Evolutionary conservation across 2,113 vertebrate genomes (phyloP), one percentile per base, ranked within the genome.

Genomic region (Sorex fumeus): DNA sequence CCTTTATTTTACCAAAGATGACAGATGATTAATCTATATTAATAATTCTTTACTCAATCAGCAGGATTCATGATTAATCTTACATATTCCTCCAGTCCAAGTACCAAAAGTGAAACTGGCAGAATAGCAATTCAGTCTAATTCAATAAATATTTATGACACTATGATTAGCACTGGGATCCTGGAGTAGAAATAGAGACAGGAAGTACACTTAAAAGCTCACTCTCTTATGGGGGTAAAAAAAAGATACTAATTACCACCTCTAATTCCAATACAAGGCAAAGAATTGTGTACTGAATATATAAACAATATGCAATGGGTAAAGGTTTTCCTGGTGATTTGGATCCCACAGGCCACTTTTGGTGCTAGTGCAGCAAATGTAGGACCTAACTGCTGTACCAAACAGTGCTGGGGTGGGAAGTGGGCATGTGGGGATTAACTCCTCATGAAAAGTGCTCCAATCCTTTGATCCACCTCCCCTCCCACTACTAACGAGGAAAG

Each of bases 1-100:
- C 70, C 75, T 77, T 79, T 43, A 34, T 27, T 84, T 93, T 84
- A 57, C 66, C 66, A 87, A 87, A 91, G 60, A 84, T 28, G 18
- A 78, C 0, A 85, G 70, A 77, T 10, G 53, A 66, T 75, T 78
- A 66, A 79, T 60, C 43, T 32, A 69, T 32, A 62, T 53, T 47
- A 86, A 87, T 30, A 43, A 71, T 45, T 32, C 80, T 81, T 19
- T 30, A 82, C 80, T 72, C 57, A 91, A 77, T 12, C 18, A 34
- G 16, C 32, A 40, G 10, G 34, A 34, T 76, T 32, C 69, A 11
- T 81, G 50, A 80, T 82, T 91, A 89, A 80, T 81, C 19, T 72
- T 80, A 89, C 40, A 21, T 77, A 47, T 81, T 80, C 72, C 45
- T 92, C 50, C 53, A 83, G 62, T 88, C 25, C 13, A 77, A 64